Base-by-base conservation (phyloP, 2,113 vertebrate genomes). In the Lucifuga dentata region DNA sequence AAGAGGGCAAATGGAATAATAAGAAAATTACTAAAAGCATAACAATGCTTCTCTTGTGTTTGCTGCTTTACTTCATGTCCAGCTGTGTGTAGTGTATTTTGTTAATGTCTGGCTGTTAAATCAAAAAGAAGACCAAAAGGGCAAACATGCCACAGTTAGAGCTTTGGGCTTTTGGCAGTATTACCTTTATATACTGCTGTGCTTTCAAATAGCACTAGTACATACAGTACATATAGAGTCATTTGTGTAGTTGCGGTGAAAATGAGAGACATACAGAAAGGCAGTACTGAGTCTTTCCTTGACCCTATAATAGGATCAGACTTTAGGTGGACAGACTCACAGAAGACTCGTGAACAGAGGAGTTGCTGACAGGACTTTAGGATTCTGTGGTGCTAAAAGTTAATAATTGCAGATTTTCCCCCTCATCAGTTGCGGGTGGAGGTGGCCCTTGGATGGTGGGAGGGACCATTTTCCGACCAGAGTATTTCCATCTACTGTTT, bases 401-500 rank as follows among this genome's bases (percentile, higher is more conserved):
- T 29, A 38, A 11, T 41, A 32, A 12, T 57, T 7, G 26, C 7
- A 57, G 16, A 12, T 29, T 7, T 29, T 26, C 17, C 15, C 23
- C 16, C 11, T 57, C 21, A 11, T 59, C 23, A 7, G 3, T 5
- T 7, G 26, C 3, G 7, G 26, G 24, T 65, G 11, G 48, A 69
- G 60, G 49, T 76, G 66, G 76, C 69, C 43, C 74, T 78, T 58
- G 17, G 41, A 29, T 61, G 35, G 35, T 83, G 83, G 88, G 89
- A 87, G 86, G 81, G 73, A 61, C 73, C 2, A 38, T 77, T 88
- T 92, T 91, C 90, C 88, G 81, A 63, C 33, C 76, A 78, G 78
- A 84, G 77, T 83, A 57, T 75, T 89, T 84, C 83, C 82, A 83
- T 76, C 69, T 64, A 74, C 58, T 90, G 78, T 90, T 90, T 87